A percentile compares a stretch with the other conserved stretches of the same genome.
phyloP scores from a whole-genome alignment of 2,113 vertebrate genomes.

The Corynorhinus townsendii region DNA sequence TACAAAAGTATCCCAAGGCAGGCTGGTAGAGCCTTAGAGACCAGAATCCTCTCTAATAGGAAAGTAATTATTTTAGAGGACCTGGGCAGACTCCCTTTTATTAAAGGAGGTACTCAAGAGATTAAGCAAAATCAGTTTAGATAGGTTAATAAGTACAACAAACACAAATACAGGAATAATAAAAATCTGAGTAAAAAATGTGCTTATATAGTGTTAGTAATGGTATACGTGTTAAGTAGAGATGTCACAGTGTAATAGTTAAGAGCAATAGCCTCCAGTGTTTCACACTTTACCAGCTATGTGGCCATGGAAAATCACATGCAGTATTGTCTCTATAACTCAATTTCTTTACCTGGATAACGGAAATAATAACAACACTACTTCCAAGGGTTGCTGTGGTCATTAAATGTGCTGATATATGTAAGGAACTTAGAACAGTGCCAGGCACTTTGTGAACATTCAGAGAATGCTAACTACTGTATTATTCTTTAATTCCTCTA shows the following conservation, averaged over 20 bases:
- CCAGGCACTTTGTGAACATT: background rate
- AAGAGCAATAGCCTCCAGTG: background rate
- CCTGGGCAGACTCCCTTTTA: background rate
- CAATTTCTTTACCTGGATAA: background rate
- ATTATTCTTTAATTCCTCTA: background rate
- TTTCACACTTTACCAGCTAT: background rate
- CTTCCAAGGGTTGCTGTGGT: background rate
- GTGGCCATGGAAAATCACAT: background rate
- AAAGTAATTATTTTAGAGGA: background rate
- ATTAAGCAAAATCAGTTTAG: background rate
- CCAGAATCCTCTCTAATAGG: background rate
- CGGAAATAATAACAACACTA: background rate
- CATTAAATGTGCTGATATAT: background rate
- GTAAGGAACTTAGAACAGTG: background rate
- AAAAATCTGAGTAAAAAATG: background rate
- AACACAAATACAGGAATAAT: background rate
- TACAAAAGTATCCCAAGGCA: background rate
- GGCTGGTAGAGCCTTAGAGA: background rate
- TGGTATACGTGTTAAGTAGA: background rate
- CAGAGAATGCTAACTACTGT: background rate
- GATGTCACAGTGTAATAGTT: background rate
- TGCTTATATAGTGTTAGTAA: background rate
- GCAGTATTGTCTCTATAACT: background rate
- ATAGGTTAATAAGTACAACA: background rate
- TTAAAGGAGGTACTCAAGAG: background rate